A percentile compares a stretch with the other conserved stretches of the same genome.
phyloP scores from a whole-genome alignment of 2,888 invertebrate species.

The Globia sparganii region DNA sequence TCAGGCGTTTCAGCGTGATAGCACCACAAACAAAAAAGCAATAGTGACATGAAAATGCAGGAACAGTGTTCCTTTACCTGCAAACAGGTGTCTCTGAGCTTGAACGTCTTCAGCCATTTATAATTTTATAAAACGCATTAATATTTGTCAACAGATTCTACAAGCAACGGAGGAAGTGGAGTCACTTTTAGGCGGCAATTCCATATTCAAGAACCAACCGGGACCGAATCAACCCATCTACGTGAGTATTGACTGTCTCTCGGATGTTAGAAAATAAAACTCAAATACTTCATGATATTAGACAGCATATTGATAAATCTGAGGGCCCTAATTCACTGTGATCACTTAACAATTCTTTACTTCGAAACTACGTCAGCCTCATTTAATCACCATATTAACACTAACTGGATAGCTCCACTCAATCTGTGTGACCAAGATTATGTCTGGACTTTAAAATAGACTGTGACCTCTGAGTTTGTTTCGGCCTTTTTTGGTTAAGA shows the following conservation, averaged over 20 bases:
- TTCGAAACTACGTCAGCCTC: too few relatives aligned
- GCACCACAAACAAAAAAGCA: too few relatives aligned
- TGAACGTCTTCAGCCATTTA: neutral
- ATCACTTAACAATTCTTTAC: too few relatives aligned
- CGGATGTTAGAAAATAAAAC: neutral
- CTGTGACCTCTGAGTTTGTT: too few relatives aligned
- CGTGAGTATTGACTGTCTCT: slow-evolving; percentile 89
- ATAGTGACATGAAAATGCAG: neutral
- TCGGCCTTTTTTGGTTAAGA: too few relatives aligned
- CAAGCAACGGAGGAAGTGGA: slow-evolving; percentile 84
- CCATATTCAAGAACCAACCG: slow-evolving; percentile 95
- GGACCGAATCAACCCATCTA: slow-evolving; percentile 98
- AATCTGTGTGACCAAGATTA: too few relatives aligned
- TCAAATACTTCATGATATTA: neutral
- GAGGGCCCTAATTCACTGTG: too few relatives aligned
- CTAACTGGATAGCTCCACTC: too few relatives aligned
- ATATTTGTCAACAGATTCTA: slow-evolving; percentile 73
- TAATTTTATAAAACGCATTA: neutral
- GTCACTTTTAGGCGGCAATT: slow-evolving; percentile 87
- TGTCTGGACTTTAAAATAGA: too few relatives aligned
- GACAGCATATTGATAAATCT: too few relatives aligned
- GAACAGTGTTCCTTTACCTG: neutral
- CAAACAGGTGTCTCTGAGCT: neutral
- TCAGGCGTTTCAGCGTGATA: neutral
- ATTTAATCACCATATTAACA: too few relatives aligned